phyloP scores from a whole-genome alignment of 2,888 invertebrate genomes.

The Sipha maydis region DNA sequence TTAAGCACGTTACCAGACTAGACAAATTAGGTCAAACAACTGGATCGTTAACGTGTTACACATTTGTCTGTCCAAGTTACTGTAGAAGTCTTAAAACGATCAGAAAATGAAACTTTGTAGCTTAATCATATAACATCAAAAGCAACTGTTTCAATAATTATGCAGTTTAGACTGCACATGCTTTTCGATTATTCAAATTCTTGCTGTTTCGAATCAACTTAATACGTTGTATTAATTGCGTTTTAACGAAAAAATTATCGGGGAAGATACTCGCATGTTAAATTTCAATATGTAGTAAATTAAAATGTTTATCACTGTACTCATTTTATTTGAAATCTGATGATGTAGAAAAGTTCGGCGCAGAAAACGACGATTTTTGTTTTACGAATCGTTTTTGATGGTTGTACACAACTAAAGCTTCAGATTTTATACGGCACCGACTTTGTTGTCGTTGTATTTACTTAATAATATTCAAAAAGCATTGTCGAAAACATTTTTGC shows the following conservation, averaged over 20 bases:
- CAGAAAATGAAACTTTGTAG: not conserved
- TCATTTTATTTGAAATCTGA: not conserved
- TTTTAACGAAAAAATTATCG: too few species aligned
- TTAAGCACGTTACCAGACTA: not conserved
- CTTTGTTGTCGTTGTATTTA: slow-evolving; percentile 2
- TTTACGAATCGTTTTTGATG: not conserved
- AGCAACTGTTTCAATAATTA: slow-evolving; percentile 19
- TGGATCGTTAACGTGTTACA: slow-evolving; percentile 18
- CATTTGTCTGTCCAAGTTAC: slow-evolving; percentile 7
- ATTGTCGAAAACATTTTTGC: not conserved
- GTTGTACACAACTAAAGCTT: not conserved
- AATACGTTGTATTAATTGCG: too few species aligned
- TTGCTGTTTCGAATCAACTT: not conserved
- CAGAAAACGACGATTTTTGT: not conserved
- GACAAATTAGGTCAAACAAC: slow-evolving; percentile 7
- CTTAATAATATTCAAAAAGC: not conserved
- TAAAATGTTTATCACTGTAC: too few species aligned
- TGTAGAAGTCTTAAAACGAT: not conserved
- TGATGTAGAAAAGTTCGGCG: not conserved
- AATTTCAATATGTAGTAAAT: too few species aligned
- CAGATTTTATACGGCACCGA: not conserved
- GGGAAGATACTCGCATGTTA: not conserved
- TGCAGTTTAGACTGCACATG: not conserved
- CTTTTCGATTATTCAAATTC: not conserved
- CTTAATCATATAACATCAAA: slow-evolving; percentile 25